phyloP scores from a whole-genome alignment of 2,888 invertebrate species.

The Tuta absoluta region DNA sequence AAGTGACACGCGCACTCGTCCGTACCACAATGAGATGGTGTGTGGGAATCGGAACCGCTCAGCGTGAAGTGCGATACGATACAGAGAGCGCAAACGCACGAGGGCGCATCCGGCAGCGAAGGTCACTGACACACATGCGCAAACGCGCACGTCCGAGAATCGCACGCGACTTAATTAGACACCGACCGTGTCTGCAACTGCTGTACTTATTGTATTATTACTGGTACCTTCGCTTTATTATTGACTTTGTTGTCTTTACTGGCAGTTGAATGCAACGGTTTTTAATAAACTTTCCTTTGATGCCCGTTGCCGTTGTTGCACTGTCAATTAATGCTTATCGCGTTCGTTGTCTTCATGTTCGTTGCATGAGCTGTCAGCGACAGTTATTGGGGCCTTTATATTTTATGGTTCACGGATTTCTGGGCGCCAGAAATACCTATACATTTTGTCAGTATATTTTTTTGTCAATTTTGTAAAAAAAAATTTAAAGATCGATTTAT shows the following conservation, averaged over 20 bases:
- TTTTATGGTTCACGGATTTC: neutral
- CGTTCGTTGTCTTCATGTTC: conserved; percentile 6
- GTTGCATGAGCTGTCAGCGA: conserved; percentile 9
- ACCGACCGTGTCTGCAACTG: conserved; percentile 39
- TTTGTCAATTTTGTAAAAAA: neutral
- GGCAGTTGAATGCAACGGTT: conserved; percentile 19
- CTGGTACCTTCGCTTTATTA: conserved; percentile 16
- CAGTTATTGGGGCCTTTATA: neutral
- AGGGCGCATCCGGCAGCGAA: conserved; percentile 61
- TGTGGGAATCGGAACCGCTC: conserved; percentile 51
- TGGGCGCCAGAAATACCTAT: neutral
- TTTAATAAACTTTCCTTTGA: conserved; percentile 21
- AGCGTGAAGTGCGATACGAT: conserved; percentile 47
- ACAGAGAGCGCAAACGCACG: conserved; percentile 50
- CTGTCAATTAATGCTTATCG: conserved; percentile 12
- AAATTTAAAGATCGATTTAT: neutral
- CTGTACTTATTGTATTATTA: conserved; percentile 13
- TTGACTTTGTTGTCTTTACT: conserved; percentile 11
- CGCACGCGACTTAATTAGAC: conserved; percentile 59
- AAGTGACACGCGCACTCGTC: conserved; percentile 38
- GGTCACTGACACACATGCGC: conserved; percentile 66
- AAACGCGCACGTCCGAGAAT: conserved; percentile 52
- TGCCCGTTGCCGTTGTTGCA: neutral
- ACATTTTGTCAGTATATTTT: neutral
- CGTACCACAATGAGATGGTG: conserved; percentile 47